Conservation (phyloP, 2,113 vertebrate species). For the Cyprinodon variegatus region DNA sequence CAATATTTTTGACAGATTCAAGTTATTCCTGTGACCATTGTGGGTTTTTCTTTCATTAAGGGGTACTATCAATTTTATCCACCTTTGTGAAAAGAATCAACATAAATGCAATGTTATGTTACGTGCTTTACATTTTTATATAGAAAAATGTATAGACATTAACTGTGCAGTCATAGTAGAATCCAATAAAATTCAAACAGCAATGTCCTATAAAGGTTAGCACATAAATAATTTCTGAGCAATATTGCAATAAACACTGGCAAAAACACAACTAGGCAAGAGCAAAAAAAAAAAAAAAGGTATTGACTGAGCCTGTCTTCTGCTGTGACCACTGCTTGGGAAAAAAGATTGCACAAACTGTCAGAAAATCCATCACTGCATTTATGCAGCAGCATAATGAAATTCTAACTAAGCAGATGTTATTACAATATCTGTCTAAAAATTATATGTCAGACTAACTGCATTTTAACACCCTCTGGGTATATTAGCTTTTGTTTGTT, state of each 20-base stretch:
- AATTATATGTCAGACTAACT: background rate
- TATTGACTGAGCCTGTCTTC: constrained; percentile 50
- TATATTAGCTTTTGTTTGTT: constrained; percentile 4
- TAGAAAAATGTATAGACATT: background rate
- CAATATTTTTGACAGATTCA: no score
- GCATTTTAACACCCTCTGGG: background rate
- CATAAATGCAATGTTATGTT: background rate
- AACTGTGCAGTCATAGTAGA: background rate
- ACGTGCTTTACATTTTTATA: background rate
- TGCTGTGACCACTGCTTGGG: constrained; percentile 36
- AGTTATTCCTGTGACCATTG: no score
- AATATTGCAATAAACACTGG: constrained; percentile 23
- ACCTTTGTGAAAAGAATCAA: background rate
- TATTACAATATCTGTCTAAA: background rate
- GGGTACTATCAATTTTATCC: no score
- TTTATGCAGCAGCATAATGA: constrained; percentile 4
- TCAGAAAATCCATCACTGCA: constrained; percentile 11
- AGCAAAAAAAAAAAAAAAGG: constrained; percentile 40
- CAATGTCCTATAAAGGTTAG: constrained; percentile 1
- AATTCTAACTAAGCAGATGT: constrained; percentile 3
- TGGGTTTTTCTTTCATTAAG: no score
- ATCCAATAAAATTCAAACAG: constrained; percentile 4
- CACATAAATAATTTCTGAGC: constrained; percentile 12
- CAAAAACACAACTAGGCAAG: constrained; percentile 33
- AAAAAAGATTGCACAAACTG: constrained; percentile 32